Conservation (phyloP, 1,140 invertebrate species). For the Drosophila guanche region DNA sequence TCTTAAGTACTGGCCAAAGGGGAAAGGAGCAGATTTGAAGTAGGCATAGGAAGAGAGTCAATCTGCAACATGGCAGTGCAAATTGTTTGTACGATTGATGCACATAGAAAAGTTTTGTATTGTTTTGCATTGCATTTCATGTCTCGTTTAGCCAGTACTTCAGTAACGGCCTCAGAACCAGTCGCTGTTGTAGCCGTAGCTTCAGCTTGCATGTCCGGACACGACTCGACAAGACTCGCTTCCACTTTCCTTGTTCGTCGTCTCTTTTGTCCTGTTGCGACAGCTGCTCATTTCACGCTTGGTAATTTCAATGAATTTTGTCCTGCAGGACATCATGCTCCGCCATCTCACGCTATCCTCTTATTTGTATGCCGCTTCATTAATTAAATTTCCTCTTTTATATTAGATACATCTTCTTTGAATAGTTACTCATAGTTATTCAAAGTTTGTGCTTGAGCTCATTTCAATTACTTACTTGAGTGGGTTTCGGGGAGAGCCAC, state of each 20-base stretch:
- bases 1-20: neutral
- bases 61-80: no score
- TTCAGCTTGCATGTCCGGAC: constrained; percentile 30
- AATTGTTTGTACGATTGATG: no score
- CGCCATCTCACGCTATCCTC: constrained; percentile 39
- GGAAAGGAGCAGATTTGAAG: no score
- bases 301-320: constrained; percentile 79
- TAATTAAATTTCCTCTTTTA: constrained; percentile 63
- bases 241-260: constrained; percentile 32
- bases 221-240: constrained; percentile 28
- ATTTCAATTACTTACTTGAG: constrained; percentile 13
- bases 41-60: no score
- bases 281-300: constrained; percentile 80
- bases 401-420: constrained; percentile 34
- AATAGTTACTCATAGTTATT: constrained; percentile 39
- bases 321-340: constrained; percentile 21
- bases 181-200: constrained; percentile 13
- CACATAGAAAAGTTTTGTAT: neutral
- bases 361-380: constrained; percentile 63
- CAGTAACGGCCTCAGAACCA: neutral
- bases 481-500: neutral
- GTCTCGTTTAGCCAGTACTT: no score
- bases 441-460: constrained; percentile 1
- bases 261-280: constrained; percentile 72
- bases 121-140: no score